Percentiles rank a stretch among this genome's conserved stretches.
Evolutionary conservation across 1,140 invertebrate genomes (phyloP).

Genomic region (Cataglyphis hispanica): DNA sequence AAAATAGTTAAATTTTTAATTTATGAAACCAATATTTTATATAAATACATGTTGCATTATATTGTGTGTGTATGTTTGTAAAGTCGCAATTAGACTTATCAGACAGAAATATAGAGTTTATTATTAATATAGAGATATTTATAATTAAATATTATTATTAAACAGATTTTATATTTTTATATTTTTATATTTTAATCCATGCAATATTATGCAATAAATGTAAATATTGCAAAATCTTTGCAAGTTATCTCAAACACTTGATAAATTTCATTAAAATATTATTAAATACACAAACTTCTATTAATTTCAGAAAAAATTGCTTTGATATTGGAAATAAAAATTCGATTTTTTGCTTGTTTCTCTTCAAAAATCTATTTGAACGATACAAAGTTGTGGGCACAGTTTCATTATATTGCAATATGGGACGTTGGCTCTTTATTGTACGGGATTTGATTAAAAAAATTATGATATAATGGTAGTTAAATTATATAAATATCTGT

Average conservation of each 20-base stretch:
- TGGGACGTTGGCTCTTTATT: neutral
- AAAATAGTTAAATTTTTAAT: neutral
- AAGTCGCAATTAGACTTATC: neutral
- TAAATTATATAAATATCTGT: neutral
- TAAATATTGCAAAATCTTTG: conserved; percentile 15
- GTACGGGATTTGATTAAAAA: neutral
- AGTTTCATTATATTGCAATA: neutral
- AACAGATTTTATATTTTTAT: neutral
- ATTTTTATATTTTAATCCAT: neutral
- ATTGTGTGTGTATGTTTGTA: too few relatives aligned
- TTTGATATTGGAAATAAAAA: conserved; percentile 29
- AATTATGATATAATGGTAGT: neutral
- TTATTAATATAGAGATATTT: too few relatives aligned
- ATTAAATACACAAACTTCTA: conserved; percentile 16
- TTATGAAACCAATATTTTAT: neutral
- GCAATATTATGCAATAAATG: neutral
- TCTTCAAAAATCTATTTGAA: conserved; percentile 17
- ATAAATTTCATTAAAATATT: conserved; percentile 3
- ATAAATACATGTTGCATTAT: neutral
- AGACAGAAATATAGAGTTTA: conserved; percentile 4
- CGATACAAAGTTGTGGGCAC: too few relatives aligned
- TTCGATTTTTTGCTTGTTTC: conserved; percentile 21
- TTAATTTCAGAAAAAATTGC: conserved; percentile 9
- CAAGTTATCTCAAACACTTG: conserved; percentile 16
- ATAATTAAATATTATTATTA: neutral